Base-by-base conservation (phyloP, 2,797 vertebrate species). In the Lateolabrax maculatus region DNA sequence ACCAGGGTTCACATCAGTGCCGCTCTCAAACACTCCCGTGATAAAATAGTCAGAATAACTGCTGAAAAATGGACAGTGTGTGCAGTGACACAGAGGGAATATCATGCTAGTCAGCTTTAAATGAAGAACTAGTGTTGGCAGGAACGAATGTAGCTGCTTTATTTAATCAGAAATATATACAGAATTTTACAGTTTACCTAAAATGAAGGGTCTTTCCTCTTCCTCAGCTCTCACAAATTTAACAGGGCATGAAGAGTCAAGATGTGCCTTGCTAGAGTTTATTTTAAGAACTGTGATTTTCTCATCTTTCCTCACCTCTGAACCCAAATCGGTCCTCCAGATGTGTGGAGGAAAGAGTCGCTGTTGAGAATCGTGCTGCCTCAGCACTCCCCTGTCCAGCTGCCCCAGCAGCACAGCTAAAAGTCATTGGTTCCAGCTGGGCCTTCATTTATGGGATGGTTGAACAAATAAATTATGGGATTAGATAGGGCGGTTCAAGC, bases 401-500 rank as follows among this genome's bases (percentile, higher is more conserved):
- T 97, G 97, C 96, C 95, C 93, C 90, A 86, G 90, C 94, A 94
- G 92, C 92, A 90, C 90, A 92, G 96, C 96, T 96, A 95, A 95
- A 96, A 97, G 95, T 97, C 96, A 97, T 96, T 96, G 96, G 95
- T 97, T 98, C 96, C 97, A 98, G 97, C 97, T 97, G 96, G 95
- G 95, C 96, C 96, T 97, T 95, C 92, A 96, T 98, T 98, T 98
- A 96, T 97, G 95, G 95, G 95, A 97, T 95, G 95, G 96, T 96
- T 97, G 95, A 97, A 97, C 97, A 99, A 98, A 98, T 98, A 98
- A 97, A 97, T 97, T 94, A 96, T 94, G 88, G 96, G 96, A 97
- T 97, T 96, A 96, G 96, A 96, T 95, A 90, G 89, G 94, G 92
- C 85, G 71, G 72, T 95, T 81, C 51, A 64, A 62, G 68, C 66